Percentiles rank a stretch among this genome's conserved stretches.
phyloP scores from a whole-genome alignment of 2,113 vertebrate genomes.

The Amblyornis subalaris region DNA sequence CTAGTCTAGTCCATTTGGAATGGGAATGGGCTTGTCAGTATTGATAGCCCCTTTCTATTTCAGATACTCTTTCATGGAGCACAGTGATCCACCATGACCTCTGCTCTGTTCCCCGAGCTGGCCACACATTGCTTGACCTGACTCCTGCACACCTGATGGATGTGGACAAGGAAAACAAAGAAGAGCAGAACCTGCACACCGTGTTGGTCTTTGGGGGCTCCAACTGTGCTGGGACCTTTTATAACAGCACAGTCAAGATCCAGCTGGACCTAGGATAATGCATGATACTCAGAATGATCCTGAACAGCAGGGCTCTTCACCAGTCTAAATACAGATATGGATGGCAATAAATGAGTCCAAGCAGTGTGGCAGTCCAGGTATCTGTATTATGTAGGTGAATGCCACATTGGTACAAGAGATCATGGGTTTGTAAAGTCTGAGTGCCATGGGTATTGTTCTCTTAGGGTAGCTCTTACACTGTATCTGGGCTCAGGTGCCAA shows the following conservation, averaged over 20 bases:
- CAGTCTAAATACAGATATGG: neutral
- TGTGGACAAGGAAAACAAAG: constrained; percentile 28
- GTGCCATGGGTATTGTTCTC: neutral
- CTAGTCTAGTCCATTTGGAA: neutral
- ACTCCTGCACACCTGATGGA: constrained; percentile 8
- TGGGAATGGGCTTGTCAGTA: neutral
- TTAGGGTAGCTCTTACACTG: neutral
- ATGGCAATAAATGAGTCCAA: constrained; percentile 26
- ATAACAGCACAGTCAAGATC: constrained; percentile 75
- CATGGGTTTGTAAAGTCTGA: neutral
- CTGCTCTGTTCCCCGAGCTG: constrained; percentile 76
- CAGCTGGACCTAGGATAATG: constrained; percentile 44
- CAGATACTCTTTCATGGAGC: constrained; percentile 82
- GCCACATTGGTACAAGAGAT: neutral
- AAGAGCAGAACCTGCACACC: constrained; percentile 17
- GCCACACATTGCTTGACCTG: constrained; percentile 79
- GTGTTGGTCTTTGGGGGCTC: constrained; percentile 85
- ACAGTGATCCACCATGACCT: constrained; percentile 68
- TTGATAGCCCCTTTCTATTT: neutral
- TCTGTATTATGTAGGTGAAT: neutral
- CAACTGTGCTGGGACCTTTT: constrained; percentile 78
- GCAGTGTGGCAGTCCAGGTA: neutral
- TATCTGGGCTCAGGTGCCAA: neutral
- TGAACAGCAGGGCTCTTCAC: neutral
- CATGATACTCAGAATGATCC: neutral